Evolutionary conservation across 2,888 invertebrate species (phyloP), one percentile per base, ranked within the genome.

Genomic region (Callyntrura sp.): DNA sequence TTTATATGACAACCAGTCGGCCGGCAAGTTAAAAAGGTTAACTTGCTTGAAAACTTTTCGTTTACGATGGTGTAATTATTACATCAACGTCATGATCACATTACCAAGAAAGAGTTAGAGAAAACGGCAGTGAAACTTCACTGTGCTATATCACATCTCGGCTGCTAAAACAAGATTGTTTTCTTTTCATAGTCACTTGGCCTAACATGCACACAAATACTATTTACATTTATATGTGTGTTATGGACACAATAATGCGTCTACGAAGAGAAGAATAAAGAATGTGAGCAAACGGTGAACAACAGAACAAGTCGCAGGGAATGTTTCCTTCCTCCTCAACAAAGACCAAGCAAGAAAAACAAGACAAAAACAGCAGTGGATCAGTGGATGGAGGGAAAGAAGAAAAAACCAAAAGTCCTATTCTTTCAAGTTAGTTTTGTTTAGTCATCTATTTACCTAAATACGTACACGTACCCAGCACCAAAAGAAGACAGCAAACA

Each of bases 31-130:
- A 73, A 73, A 68, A 84, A 85, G 43, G 73, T 85, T 76, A 76
- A 73, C 35, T 85, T 85, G 68, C 28, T 48, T 83, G 48, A 83
- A 68, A 81, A 83, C 28, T n/a, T 81, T 81, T 20, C n/a, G 68
- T 60, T 62, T 82, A 20, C 6, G 43, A 8, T 14, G 8, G 43
- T 45, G 73, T 45, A 45, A 73, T 73, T 73, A 73, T 73, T 73
- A 73, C 73, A 73, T 73, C 25, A 73, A 73, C 73, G 4, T 45
- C 73, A 45, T 45, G 28, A 73, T 45, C 45, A 25, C 45, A 3
- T 25, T n/a, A 70, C 8, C 23, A 35, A 35, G 0, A 35, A n/a
- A 28, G 45, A 48, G 45, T 17, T 20, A 62, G 23, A 62, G 17
- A 48, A 43, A 43, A 14, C 45, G 5, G 23, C 6, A 45, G 45